Conservation (phyloP, 2,113 vertebrate species). For the Syrrhaptes paradoxus region DNA sequence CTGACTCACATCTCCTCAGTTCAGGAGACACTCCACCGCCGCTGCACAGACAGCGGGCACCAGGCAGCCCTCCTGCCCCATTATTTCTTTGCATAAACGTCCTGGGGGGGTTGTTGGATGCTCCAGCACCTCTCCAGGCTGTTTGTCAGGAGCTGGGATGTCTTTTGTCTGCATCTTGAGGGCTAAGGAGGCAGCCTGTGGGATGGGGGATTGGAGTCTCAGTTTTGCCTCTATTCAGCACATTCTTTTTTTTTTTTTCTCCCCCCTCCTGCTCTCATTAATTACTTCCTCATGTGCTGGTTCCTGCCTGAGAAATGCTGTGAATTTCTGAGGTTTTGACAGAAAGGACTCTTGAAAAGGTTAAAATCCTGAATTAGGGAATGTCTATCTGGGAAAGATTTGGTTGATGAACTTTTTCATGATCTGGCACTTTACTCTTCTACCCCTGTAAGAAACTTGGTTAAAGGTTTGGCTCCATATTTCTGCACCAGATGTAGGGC, state of each 20-base stretch:
- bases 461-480: neutral
- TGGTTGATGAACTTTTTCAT: neutral
- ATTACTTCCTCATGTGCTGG: constrained; percentile 51
- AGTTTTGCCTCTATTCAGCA: constrained; percentile 39
- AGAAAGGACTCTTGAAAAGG: neutral
- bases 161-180: neutral
- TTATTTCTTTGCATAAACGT: neutral
- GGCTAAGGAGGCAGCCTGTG: neutral
- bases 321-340: neutral
- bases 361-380: neutral
- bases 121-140: neutral
- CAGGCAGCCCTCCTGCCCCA: neutral
- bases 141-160: constrained; percentile 2
- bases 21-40: neutral
- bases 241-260: neutral
- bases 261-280: neutral
- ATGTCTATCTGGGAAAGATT: neutral
- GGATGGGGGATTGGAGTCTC: neutral
- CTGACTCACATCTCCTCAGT: neutral
- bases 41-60: fast-evolving
- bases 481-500: neutral
- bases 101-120: neutral
- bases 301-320: neutral
- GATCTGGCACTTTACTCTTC: neutral
- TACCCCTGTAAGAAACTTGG: neutral